Evolutionary conservation across 2,888 invertebrate genomes (phyloP).

Genomic region (Drosophila acutilabella): DNA sequence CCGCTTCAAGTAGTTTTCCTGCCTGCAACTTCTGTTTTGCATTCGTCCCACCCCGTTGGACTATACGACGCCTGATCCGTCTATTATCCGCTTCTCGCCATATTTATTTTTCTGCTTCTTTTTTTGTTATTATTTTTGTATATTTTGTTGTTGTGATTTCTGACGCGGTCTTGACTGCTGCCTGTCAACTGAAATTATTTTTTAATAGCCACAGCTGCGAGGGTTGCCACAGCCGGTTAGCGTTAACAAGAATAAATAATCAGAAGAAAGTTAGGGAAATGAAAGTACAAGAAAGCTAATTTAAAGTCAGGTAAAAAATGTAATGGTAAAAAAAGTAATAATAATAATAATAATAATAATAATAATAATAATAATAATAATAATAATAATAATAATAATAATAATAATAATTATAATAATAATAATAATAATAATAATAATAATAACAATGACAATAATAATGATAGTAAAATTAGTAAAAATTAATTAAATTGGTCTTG

Average conservation of each 20-base stretch:
- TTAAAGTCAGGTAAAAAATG: no score
- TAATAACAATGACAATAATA: no score
- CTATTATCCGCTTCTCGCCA: constrained; percentile 14
- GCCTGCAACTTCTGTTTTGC: constrained; percentile 35
- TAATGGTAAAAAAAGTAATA: no score
- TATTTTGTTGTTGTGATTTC: constrained; percentile 42
- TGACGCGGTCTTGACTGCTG: constrained; percentile 70
- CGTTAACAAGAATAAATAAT: neutral
- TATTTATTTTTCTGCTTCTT: neutral
- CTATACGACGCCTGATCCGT: constrained; percentile 4
- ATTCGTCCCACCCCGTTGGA: constrained; percentile 30
- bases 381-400: no score
- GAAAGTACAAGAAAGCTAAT: no score
- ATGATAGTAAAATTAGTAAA: no score
- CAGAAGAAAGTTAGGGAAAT: neutral
- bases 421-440: no score
- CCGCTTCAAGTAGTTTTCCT: constrained; percentile 43
- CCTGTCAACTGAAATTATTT: constrained; percentile 73
- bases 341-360: no score
- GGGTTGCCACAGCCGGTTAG: constrained; percentile 37
- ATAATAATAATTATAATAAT: no score
- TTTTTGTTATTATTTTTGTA: constrained; percentile 9
- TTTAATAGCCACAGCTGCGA: constrained; percentile 42
- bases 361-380: no score
- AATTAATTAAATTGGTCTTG: no score